Base-by-base conservation (phyloP, 2,888 invertebrate genomes). In the Spicauda simplicius region DNA sequence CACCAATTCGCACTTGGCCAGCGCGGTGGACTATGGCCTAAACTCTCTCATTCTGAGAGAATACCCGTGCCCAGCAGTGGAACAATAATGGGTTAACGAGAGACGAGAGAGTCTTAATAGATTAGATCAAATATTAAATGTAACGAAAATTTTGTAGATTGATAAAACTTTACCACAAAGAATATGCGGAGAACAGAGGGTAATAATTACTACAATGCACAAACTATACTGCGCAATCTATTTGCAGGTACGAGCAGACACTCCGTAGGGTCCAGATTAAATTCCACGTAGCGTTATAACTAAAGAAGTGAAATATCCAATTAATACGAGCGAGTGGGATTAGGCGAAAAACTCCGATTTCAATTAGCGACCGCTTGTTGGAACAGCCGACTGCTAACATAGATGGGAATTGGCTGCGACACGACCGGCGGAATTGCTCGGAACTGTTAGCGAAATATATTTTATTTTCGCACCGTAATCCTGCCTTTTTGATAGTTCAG, bases 351-450 rank as follows among this genome's bases (percentile, higher is more conserved):
- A 87, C 81, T 77, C 83, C 82, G 77, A 83, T 88, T 91, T 88
- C 90, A 92, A 92, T 92, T 92, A 92, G 85, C 84, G 79, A 70
- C 73, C 76, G 82, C 90, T 89, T 92, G 91, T 91, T 84, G 82
- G 76, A 71, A 72, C 53, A 16, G 25, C 65, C 33, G 33, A 54
- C 65, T 52, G 75, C 74, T 77, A 54, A 85, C 83, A 81, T 75
- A 74, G 78, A 72, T 76, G 71, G 76, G 78, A 85, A 90, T 86
- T 87, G 84, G 82, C 83, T 76, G 73, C 76, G 82, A 85, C 90
- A 87, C 78, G 87, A 69, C 72, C 59, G 74, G 75, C 81, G 77
- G 83, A 87, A 88, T 88, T 89, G 83, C 83, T 78, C 73, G 71
- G 55, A 73, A 72, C 71, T 66, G 74, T 72, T 73, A 70, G 64